phyloP scores from a whole-genome alignment of 2,888 invertebrate species.

The Pantelozetes paolii region DNA sequence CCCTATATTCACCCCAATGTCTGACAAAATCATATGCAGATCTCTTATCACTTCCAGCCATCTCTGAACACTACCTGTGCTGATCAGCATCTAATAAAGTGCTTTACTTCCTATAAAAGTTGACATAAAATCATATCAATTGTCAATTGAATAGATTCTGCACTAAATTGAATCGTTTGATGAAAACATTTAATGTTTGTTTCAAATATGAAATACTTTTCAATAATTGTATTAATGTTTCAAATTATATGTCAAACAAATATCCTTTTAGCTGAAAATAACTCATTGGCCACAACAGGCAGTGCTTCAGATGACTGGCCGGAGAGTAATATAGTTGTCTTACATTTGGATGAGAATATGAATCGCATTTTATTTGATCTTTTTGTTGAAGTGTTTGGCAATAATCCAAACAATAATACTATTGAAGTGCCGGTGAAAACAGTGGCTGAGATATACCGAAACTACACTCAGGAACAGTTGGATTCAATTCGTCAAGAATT shows the following conservation, averaged over 20 bases:
- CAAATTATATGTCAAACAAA: neutral
- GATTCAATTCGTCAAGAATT: neutral
- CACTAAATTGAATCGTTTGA: neutral
- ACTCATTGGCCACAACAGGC: neutral
- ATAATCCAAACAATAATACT: neutral
- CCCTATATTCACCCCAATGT: no score
- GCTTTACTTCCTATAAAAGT: conserved; percentile 20
- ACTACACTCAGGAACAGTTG: conserved; percentile 33
- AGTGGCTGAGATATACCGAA: conserved; percentile 14
- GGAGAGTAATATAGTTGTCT: neutral
- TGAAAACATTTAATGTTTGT: neutral
- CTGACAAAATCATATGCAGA: no score
- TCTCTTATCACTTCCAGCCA: no score
- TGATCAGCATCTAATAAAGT: conserved; percentile 2
- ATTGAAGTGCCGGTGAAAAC: conserved; percentile 10
- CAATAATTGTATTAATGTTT: neutral
- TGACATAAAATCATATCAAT: neutral
- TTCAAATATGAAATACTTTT: neutral
- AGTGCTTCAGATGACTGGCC: neutral
- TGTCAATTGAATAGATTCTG: neutral
- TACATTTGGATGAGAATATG: conserved; percentile 14
- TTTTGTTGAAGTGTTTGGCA: conserved; percentile 12
- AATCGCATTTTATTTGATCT: conserved; percentile 24
- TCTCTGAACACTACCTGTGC: neutral
- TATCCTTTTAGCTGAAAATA: neutral